A percentile compares a stretch with the other conserved stretches of the same genome.
These are phyloP conservation scores for Drosophila putrida DNA, from an alignment of 2,888 invertebrate genomes.

Conservation along the genomic window DNA sequence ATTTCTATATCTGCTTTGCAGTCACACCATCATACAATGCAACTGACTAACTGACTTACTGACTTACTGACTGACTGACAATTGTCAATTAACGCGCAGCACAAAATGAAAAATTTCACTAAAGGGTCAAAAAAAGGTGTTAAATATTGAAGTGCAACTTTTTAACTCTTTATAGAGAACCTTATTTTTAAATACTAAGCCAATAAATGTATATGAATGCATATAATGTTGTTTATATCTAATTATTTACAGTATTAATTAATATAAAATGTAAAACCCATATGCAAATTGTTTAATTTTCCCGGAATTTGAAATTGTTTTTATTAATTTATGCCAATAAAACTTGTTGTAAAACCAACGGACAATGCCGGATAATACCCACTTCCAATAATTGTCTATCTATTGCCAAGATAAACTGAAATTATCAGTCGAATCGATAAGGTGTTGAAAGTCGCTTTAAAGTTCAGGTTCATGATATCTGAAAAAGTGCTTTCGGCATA, in stretches of 20 bases:
- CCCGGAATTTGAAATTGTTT: no score
- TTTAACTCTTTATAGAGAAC: neutral
- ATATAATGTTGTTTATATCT: no score
- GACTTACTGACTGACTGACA: neutral
- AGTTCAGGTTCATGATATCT: slow-evolving; percentile 14
- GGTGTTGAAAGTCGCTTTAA: neutral
- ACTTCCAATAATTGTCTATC: neutral
- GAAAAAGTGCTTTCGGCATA: no score
- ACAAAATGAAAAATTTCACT: neutral
- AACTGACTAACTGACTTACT: neutral
- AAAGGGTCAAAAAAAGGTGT: neutral
- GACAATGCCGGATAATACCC: neutral
- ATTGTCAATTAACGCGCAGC: neutral
- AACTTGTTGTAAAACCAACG: neutral
- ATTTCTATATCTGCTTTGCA: slow-evolving; percentile 9
- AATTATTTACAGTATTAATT: no score
- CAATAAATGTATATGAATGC: neutral
- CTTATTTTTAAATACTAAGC: neutral
- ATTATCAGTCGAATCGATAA: slow-evolving; percentile 2
- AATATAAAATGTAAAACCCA: no score
- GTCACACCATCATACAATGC: neutral
- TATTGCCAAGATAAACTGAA: slow-evolving; percentile 2
- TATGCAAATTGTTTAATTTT: no score
- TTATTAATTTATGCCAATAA: no score
- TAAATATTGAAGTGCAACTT: neutral